These are phyloP conservation scores for Hozukius guyotensis DNA, from an alignment of 2,797 vertebrate genomes.

Conservation along the genomic window DNA sequence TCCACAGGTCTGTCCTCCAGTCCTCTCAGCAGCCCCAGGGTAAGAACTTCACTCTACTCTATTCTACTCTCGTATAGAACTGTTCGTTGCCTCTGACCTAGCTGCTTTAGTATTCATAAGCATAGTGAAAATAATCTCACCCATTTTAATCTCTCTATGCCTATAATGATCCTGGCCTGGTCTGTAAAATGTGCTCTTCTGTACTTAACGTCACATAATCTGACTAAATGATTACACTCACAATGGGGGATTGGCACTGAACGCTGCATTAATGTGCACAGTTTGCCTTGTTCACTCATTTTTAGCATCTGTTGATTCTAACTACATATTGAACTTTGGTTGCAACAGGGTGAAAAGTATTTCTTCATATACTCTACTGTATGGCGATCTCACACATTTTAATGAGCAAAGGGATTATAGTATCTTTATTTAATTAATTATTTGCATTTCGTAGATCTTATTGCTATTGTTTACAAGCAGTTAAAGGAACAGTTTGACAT, in stretches of 20 bases:
- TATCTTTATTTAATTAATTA: background rate
- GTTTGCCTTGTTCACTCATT: background rate
- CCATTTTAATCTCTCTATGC: slow-evolving; percentile 7
- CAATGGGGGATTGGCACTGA: background rate
- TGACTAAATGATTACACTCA: background rate
- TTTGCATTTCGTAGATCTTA: background rate
- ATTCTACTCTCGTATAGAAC: background rate
- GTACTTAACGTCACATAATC: slow-evolving; percentile 3
- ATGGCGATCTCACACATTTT: background rate
- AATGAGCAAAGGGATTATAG: background rate
- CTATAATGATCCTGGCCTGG: background rate
- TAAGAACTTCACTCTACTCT: slow-evolving; percentile 71
- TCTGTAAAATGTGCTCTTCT: slow-evolving; percentile 3
- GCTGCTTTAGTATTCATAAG: background rate
- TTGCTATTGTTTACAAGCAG: background rate
- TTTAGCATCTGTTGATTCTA: background rate
- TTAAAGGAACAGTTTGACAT: background rate
- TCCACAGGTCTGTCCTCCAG: slow-evolving; percentile 91
- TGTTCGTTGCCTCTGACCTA: background rate
- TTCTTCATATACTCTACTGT: background rate
- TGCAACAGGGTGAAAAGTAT: background rate
- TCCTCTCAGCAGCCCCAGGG: slow-evolving; percentile 89
- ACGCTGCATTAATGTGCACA: background rate
- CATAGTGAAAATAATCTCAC: background rate
- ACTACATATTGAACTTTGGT: background rate